Percentiles rank a stretch among this genome's conserved stretches.
These are phyloP conservation scores for Fabriciana adippe DNA, from an alignment of 2,888 invertebrate genomes.

Conservation along the genomic window DNA sequence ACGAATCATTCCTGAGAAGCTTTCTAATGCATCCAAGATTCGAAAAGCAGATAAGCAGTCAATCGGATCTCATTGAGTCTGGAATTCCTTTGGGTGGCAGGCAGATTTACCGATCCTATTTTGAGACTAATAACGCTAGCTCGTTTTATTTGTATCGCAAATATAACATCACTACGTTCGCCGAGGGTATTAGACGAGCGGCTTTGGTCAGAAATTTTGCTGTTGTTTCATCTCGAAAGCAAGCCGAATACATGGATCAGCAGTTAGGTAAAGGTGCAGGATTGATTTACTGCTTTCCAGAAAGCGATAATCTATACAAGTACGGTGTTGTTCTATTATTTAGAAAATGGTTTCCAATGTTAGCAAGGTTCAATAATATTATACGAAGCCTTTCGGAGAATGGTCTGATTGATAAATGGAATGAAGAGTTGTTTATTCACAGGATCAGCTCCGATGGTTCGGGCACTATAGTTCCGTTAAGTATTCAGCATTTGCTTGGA, in stretches of 20 bases:
- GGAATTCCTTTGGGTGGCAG: conserved; percentile 73
- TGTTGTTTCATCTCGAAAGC: conserved; percentile 70
- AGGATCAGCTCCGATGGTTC: conserved; percentile 52
- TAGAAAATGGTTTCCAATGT: conserved; percentile 74
- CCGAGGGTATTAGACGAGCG: conserved; percentile 66
- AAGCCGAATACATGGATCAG: conserved; percentile 73
- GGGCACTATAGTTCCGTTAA: conserved; percentile 62
- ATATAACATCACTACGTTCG: conserved; percentile 70
- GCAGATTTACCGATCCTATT: conserved; percentile 76
- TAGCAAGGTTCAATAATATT: conserved; percentile 69
- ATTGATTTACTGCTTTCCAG: conserved; percentile 73
- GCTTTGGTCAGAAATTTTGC: conserved; percentile 71
- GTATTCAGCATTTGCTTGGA: conserved; percentile 70
- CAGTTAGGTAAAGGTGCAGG: conserved; percentile 69
- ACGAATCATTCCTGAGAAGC: conserved; percentile 77
- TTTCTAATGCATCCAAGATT: conserved; percentile 79
- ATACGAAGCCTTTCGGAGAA: conserved; percentile 76
- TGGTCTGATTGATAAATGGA: conserved; percentile 78
- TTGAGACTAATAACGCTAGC: conserved; percentile 74
- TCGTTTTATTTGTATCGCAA: conserved; percentile 76
- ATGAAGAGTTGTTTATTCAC: conserved; percentile 67
- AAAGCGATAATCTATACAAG: conserved; percentile 73
- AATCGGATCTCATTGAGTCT: conserved; percentile 70
- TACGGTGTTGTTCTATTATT: conserved; percentile 75
- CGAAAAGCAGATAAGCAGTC: conserved; percentile 76